These are phyloP conservation scores for Mesocricetus auratus DNA, from an alignment of 2,113 vertebrate genomes.

Conservation along the genomic window DNA sequence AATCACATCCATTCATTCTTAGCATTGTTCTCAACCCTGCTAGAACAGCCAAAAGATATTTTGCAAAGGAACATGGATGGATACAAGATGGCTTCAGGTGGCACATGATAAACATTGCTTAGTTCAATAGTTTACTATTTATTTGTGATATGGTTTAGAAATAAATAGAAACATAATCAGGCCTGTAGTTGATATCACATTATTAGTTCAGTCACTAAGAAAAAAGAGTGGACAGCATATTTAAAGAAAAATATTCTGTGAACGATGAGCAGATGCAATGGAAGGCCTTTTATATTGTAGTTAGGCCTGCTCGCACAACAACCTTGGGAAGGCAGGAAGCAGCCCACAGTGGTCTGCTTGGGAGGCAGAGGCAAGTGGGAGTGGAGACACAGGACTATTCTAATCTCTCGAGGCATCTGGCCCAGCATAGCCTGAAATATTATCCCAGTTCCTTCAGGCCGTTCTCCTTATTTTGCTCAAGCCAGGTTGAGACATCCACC, in stretches of 20 bases:
- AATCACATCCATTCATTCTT: slow-evolving; percentile 20
- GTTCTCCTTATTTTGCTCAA: background rate
- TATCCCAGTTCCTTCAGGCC: background rate
- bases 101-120: slow-evolving; percentile 43
- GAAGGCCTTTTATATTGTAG: background rate
- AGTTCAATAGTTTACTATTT: slow-evolving; percentile 54
- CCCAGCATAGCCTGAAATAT: background rate
- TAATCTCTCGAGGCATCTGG: background rate
- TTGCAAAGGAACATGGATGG: background rate
- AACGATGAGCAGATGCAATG: background rate
- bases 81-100: slow-evolving; percentile 16
- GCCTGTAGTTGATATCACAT: slow-evolving; percentile 20
- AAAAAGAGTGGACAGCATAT: background rate
- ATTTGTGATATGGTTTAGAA: slow-evolving; percentile 40
- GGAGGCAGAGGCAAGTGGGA: background rate
- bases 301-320: slow-evolving; percentile 6
- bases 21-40: slow-evolving; percentile 31
- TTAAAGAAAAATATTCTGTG: slow-evolving; percentile 41
- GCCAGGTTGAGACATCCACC: background rate
- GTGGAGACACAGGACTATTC: background rate
- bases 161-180: slow-evolving; percentile 60
- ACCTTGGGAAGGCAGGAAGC: background rate
- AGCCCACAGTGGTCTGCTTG: background rate
- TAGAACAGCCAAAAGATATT: background rate
- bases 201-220: slow-evolving; percentile 33